Percentiles rank a stretch among this genome's conserved stretches.
Conservation (phyloP, 2,797 vertebrate genomes). For the Alfaro cultratus region DNA sequence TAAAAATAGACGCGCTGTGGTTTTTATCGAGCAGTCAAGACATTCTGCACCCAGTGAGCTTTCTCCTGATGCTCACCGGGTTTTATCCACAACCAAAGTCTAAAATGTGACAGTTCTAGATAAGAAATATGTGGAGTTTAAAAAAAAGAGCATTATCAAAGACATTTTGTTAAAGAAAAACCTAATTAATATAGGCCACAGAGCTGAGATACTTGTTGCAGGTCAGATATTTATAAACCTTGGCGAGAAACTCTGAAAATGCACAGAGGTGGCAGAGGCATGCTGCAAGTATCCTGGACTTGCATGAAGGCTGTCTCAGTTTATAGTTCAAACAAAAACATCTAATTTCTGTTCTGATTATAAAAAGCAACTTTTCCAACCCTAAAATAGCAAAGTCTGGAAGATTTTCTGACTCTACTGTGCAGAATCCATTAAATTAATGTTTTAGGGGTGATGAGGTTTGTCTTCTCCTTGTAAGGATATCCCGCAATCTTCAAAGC, state of each 20-base stretch:
- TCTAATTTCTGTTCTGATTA: neutral
- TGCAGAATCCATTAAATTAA: neutral
- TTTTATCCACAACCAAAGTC: conserved; percentile 22
- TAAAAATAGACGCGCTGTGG: conserved; percentile 67
- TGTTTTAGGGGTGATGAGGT: neutral
- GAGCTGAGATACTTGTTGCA: conserved; percentile 10
- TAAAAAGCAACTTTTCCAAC: neutral
- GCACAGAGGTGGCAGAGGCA: neutral
- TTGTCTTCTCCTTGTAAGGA: neutral
- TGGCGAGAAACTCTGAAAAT: neutral
- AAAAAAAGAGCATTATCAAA: neutral
- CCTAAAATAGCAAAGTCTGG: neutral
- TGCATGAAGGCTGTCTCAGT: neutral
- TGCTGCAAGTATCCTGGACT: neutral
- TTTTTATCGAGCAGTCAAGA: conserved; percentile 64
- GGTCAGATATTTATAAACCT: conserved; percentile 45
- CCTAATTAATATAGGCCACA: neutral
- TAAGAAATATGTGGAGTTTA: neutral
- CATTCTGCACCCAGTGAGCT: conserved; percentile 66
- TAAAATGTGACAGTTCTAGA: neutral
- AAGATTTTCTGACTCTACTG: neutral
- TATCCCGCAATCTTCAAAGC: neutral
- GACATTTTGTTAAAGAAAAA: neutral
- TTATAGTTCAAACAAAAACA: neutral
- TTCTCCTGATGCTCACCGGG: conserved; percentile 26